phyloP scores from a whole-genome alignment of 2,888 invertebrate species.

The Drosophila parthenogenetica region DNA sequence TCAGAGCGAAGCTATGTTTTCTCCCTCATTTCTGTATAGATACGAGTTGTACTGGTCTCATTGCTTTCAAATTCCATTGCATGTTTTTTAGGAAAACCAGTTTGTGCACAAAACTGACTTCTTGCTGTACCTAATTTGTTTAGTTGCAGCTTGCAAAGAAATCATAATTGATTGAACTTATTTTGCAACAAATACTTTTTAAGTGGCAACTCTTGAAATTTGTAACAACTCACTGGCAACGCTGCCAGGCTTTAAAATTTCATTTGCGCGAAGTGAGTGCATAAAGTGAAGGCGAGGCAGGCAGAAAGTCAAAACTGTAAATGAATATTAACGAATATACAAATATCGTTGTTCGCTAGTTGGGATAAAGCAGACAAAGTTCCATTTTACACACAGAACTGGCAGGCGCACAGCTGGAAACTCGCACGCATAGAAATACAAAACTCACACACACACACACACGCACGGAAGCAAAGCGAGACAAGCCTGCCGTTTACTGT shows the following conservation, averaged over 20 bases:
- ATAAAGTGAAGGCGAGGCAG: slow-evolving; percentile 1
- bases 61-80: slow-evolving; percentile 24
- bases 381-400: slow-evolving; percentile 25
- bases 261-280: slow-evolving; percentile 27
- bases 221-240: slow-evolving; percentile 28
- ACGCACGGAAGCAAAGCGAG: background rate
- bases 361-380: slow-evolving; percentile 31
- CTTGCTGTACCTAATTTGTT: background rate
- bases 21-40: slow-evolving; percentile 6
- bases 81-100: slow-evolving; percentile 45
- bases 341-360: slow-evolving; percentile 38
- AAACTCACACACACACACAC: background rate
- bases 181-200: background rate
- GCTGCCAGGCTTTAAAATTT: slow-evolving; percentile 28
- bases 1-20: slow-evolving; percentile 43
- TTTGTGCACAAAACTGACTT: slow-evolving; percentile 15
- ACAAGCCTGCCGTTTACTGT: background rate
- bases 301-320: slow-evolving; percentile 1
- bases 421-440: background rate
- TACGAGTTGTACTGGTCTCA: slow-evolving; percentile 42
- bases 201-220: slow-evolving; percentile 20
- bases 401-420: slow-evolving; percentile 7
- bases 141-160: too few species aligned
- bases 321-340: too few species aligned
- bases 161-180: too few species aligned